Evolutionary conservation across 2,113 vertebrate genomes (phyloP).

Genomic region (Dascyllus trimaculatus): DNA sequence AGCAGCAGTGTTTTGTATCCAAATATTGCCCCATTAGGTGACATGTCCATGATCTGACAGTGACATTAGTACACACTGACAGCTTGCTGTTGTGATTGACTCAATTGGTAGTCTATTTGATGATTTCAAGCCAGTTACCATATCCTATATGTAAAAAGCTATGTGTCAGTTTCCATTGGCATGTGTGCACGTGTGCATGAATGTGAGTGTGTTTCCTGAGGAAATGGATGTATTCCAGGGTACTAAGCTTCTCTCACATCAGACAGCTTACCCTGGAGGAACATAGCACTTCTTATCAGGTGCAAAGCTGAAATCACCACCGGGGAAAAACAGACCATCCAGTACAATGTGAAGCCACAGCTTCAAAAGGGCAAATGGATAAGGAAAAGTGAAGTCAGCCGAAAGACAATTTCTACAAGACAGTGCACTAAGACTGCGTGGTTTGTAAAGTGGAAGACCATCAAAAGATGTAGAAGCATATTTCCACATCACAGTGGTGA

Average conservation of each 20-base stretch:
- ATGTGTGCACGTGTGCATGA: conserved; percentile 20
- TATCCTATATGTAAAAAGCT: conserved; percentile 12
- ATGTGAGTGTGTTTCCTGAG: conserved; percentile 48
- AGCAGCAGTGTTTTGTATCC: conserved; percentile 11
- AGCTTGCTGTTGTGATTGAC: conserved; percentile 35
- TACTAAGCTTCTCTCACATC: conserved; percentile 67
- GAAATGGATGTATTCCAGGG: conserved; percentile 56
- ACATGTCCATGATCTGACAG: conserved; percentile 33
- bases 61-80: conserved; percentile 13
- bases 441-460: conserved; percentile 23
- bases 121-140: conserved; percentile 26
- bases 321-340: conserved; percentile 65
- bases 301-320: conserved; percentile 63
- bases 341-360: conserved; percentile 39
- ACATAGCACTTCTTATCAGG: conserved; percentile 69
- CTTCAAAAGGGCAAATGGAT: conserved; percentile 70
- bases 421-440: conserved; percentile 8
- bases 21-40: conserved; percentile 9
- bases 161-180: conserved; percentile 16
- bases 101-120: conserved; percentile 20
- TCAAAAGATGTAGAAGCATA: conserved; percentile 16
- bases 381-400: conserved; percentile 54
- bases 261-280: conserved; percentile 69
- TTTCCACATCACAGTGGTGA: conserved; percentile 37
- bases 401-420: conserved; percentile 24